Evolutionary conservation across 2,797 vertebrate genomes (phyloP), one percentile per base, ranked within the genome.

Genomic region (Takifugu ocellatus): DNA sequence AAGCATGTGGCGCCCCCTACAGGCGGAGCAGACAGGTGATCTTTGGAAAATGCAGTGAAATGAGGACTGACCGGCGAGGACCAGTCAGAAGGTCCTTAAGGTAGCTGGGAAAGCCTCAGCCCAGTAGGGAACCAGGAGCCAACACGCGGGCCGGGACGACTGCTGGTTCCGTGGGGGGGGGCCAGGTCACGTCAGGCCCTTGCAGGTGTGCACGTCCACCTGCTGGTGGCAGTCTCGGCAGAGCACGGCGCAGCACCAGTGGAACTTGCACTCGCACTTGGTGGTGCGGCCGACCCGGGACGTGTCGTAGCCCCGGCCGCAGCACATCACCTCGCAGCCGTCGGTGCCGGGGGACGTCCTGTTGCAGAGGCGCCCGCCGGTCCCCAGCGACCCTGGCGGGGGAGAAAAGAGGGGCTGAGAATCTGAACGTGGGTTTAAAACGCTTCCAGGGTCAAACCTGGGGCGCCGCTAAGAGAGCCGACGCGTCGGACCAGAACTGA

Each of bases 251-350:
- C 95, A 98, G 56, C 95, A 97, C 96, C 96, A 97, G 74, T 97
- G 96, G 88, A 98, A 99, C 70, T 96, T 98, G 81, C 96, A 99
- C 87, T 96, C 96, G 0, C 96, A 98, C 70, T 98, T 94, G 15
- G 92, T 92, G 85, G 93, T 93, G 27, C 88, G 92, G 74, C 93
- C 95, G 75, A 97, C 69, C 0, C 90, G 92, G 1, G 94, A 89
- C 1, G 96, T 98, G 88, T 98, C 94, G 0, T 98, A 96, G 62
- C 96, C 96, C 11, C 95, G 91, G 7, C 94, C 96, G 0, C 96
- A 98, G 88, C 96, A 98, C 96, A 98, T 96, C 69, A 98, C 94
- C 66, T 97, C 96, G 0, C 96, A 99, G 90, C 95, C 90, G 85
- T 96, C 95, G 68, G 90, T 90, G 59, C 93, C 93, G 0, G 92